phyloP scores from a whole-genome alignment of 2,888 invertebrate species.

The Homarus gammarus region DNA sequence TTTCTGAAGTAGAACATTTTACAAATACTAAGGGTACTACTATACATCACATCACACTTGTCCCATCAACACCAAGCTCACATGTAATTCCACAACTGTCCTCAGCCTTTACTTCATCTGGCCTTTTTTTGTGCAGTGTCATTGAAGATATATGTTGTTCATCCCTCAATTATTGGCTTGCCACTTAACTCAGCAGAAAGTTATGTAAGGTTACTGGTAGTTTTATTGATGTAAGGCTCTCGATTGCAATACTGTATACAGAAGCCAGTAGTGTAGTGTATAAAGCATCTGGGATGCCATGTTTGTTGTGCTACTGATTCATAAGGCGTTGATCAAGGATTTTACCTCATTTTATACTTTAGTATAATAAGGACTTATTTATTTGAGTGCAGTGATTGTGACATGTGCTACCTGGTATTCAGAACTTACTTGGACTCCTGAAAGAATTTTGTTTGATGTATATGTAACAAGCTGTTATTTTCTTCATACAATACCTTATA shows the following conservation, averaged over 20 bases:
- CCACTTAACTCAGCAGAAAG: background rate
- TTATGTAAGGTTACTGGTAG: background rate
- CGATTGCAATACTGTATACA: constrained; percentile 3
- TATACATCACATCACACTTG: too few relatives aligned
- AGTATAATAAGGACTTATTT: constrained; percentile 20
- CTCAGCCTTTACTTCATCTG: too few relatives aligned
- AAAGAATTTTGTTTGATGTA: background rate
- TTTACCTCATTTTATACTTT: constrained; percentile 29
- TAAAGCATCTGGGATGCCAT: constrained; percentile 3
- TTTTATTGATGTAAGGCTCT: background rate
- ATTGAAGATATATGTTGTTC: too few relatives aligned
- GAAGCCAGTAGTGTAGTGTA: background rate
- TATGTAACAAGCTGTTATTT: background rate
- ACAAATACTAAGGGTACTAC: too few relatives aligned
- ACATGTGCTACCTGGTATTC: background rate
- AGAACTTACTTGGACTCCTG: background rate
- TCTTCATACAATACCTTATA: background rate
- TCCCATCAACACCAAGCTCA: too few relatives aligned
- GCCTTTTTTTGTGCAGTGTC: too few relatives aligned
- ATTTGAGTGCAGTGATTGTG: constrained; percentile 13
- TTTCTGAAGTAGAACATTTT: too few relatives aligned
- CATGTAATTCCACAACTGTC: too few relatives aligned
- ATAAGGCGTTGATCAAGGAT: constrained; percentile 12
- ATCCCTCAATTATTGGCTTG: background rate
- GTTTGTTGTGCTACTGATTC: constrained; percentile 14